Evolutionary conservation across 2,797 vertebrate genomes (phyloP).

Genomic region (Clarias pachynema): DNA sequence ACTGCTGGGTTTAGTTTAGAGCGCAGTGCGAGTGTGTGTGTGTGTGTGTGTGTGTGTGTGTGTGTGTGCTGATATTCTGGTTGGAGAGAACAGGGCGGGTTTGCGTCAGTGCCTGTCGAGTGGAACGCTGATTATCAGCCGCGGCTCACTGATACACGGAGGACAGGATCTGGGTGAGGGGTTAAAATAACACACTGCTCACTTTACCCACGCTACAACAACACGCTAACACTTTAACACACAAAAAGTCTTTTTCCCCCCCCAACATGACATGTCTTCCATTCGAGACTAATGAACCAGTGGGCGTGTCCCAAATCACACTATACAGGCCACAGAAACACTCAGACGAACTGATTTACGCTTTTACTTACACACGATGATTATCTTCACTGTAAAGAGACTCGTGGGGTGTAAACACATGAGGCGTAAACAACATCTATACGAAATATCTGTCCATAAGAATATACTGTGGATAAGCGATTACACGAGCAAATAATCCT

Average conservation of each 20-base stretch:
- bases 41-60: background rate
- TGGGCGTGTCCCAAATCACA: background rate
- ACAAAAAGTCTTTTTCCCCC: background rate
- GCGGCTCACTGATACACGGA: background rate
- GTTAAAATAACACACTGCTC: background rate
- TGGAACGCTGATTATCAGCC: conserved; percentile 9
- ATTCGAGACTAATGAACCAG: background rate
- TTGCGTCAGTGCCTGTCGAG: background rate
- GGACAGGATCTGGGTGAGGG: conserved; percentile 20
- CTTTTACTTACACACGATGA: background rate
- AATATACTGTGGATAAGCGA: no score
- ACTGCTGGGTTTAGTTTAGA: background rate
- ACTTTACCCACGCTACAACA: background rate
- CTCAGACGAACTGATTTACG: background rate
- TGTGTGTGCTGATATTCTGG: background rate
- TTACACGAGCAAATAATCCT: no score
- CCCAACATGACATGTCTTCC: background rate
- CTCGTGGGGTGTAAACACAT: no score
- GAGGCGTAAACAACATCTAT: no score
- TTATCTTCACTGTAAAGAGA: no score
- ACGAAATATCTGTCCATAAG: no score
- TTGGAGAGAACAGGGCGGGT: background rate
- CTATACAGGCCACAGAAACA: background rate
- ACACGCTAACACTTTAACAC: background rate
- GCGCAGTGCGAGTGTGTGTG: background rate